Evolutionary conservation across 2,888 invertebrate species (phyloP).

Genomic region (Ormia ochracea): DNA sequence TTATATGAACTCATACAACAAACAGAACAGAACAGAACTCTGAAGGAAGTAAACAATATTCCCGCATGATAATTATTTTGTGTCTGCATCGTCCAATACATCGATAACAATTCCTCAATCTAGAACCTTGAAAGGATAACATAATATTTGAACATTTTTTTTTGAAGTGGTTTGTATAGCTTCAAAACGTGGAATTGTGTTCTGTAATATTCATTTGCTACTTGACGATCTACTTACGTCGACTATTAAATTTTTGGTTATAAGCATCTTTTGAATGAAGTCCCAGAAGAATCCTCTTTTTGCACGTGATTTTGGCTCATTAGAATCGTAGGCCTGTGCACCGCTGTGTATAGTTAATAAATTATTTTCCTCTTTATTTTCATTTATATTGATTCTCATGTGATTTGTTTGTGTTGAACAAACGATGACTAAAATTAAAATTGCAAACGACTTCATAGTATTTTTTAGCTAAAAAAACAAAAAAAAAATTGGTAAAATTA

Average conservation of each 20-base stretch:
- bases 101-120: too few species aligned
- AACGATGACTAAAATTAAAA: slow-evolving; percentile 10
- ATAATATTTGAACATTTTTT: too few species aligned
- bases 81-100: too few species aligned
- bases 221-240: slow-evolving; percentile 74
- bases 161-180: too few species aligned
- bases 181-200: too few species aligned
- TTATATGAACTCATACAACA: too few species aligned
- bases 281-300: slow-evolving; percentile 73
- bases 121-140: too few species aligned
- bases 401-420: slow-evolving; percentile 39
- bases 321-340: neutral
- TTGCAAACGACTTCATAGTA: slow-evolving; percentile 27
- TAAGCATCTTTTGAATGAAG: slow-evolving; percentile 73
- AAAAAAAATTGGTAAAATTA: too few species aligned
- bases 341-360: neutral
- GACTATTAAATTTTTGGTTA: slow-evolving; percentile 71
- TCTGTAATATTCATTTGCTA: too few species aligned
- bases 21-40: too few species aligned
- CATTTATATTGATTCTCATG: slow-evolving; percentile 21
- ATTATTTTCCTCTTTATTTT: neutral
- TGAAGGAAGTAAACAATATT: too few species aligned
- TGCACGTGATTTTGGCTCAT: slow-evolving; percentile 65
- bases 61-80: too few species aligned
- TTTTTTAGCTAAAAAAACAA: neutral